Base-by-base conservation (phyloP, 2,113 vertebrate species). In the Oreamnos americanus region DNA sequence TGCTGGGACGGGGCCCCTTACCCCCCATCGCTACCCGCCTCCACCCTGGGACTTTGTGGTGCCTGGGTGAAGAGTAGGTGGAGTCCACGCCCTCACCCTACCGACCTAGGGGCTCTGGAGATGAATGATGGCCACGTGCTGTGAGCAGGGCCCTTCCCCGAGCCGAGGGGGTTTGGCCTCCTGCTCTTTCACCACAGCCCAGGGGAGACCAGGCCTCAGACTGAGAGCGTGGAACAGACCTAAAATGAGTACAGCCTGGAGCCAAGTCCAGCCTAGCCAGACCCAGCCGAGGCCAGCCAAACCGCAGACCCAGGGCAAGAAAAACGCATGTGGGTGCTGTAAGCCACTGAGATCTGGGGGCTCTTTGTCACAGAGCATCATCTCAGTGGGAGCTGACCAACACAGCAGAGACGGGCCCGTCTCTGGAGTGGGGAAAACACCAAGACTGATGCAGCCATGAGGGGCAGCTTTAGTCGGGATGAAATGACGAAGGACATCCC, bases 201-300 rank as follows among this genome's bases (percentile, higher is more conserved):
- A 25, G 81, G 62, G 36, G 57, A 62, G 25, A 62, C 7, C 21
- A 19, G 60, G 13, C 62, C 45, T 25, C 53, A 30, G 36, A 6
- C 1, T 1, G 12, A 45, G 26, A 8, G 5, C 0, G 0, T 0
- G 39, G 53, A 5, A 1, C 53, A 15, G 26, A 4, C 9, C 1
- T 15, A 0, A 8, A 16, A 43, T 4, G 7, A 15, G 47, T 1
- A 17, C 67, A 36, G 49, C 33, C 79, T 7, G 67, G 33, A 67
- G 57, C 39, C 53, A 15, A n/a, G 15, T 0, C 0, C 14, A 9
- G 43, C 62, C 16, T 9, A 13, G 19, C 21, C 55, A 25, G 26
- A 25, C 14, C 14, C 71, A 8, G 4, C 55, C 58, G 15, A 47
- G 30, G 25, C 1, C 19, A 17, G 62, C 60, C 36, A 28, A 26